Base-by-base conservation (phyloP, 2,888 invertebrate genomes). In the Platerodrilus igneus region DNA sequence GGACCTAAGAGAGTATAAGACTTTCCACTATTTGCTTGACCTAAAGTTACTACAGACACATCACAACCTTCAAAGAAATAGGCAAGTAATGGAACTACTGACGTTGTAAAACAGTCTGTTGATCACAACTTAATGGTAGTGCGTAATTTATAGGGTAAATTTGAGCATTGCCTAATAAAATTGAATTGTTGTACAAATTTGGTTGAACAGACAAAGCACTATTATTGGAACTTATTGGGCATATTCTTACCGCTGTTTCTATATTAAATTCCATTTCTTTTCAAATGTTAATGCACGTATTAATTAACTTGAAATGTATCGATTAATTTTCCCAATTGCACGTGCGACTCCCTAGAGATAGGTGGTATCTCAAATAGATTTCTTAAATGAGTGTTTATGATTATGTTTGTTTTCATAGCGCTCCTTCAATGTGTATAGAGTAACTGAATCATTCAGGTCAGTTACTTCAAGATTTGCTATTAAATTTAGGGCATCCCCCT, bases 1-100 rank as follows among this genome's bases (percentile, higher is more conserved):
- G 81, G 78, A 0, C 85, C 86, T 66, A 81, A 76, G 18, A 86
- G 65, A 1, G 84, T 82, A 57, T 83, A 84, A 2, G 80, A 81
- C 67, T 86, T 86, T 9, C 86, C 86, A 32, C 79, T 78, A 19
- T 58, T 63, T 44, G 53, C 55, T 60, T 85, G 81, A 0, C 83
- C 83, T 56, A 81, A 77, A 15, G 80, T 76, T 6, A 83, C 79
- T 22, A 83, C 75, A 2, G 83, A 83, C n/a, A 83, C 79, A 67
- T 84, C 83, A 59, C 82, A 83, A 11, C 85, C 85, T 66, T 83
- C 83, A 30, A 83, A 62, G 50, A 83, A 77, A 51, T 78, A 75
- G 53, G 76, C 77, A 13, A 83, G 75, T 57, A 83, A 71, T 2
- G 82, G 81, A 56, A 77, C 74, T 55, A 81, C 77, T 29, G 79